Conservation (phyloP, 2,797 vertebrate genomes). For the Falco peregrinus region DNA sequence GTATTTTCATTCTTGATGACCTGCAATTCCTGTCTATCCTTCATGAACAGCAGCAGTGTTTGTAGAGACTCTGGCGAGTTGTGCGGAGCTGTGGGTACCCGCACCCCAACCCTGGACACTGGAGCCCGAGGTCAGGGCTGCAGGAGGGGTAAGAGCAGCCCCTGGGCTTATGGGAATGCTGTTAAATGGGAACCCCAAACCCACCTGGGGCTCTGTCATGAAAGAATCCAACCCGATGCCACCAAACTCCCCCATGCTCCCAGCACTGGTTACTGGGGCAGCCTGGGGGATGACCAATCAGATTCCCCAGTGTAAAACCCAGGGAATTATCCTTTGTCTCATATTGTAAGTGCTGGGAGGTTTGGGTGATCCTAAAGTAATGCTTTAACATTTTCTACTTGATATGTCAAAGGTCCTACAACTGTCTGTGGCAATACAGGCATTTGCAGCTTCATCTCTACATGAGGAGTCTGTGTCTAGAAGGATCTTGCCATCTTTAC, state of each 20-base stretch:
- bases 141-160: background rate
- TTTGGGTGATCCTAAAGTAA: background rate
- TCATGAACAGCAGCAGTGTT: background rate
- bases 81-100: rapidly evolving
- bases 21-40: background rate
- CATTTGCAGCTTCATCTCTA: background rate
- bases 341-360: rapidly evolving
- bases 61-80: background rate
- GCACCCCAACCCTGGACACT: rapidly evolving
- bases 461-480: background rate
- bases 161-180: background rate
- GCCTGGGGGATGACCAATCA: rapidly evolving
- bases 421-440: background rate
- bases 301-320: rapidly evolving
- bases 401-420: background rate
- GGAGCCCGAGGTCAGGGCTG: rapidly evolving
- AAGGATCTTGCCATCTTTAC: background rate
- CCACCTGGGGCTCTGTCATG: rapidly evolving
- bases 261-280: background rate
- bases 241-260: rapidly evolving
- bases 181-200: background rate
- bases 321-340: background rate
- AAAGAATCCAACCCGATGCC: background rate
- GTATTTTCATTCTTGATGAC: background rate
- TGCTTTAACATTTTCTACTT: rapidly evolving